These are phyloP conservation scores for Phrynosoma platyrhinos DNA, from an alignment of 2,113 vertebrate genomes.

Conservation along the genomic window DNA sequence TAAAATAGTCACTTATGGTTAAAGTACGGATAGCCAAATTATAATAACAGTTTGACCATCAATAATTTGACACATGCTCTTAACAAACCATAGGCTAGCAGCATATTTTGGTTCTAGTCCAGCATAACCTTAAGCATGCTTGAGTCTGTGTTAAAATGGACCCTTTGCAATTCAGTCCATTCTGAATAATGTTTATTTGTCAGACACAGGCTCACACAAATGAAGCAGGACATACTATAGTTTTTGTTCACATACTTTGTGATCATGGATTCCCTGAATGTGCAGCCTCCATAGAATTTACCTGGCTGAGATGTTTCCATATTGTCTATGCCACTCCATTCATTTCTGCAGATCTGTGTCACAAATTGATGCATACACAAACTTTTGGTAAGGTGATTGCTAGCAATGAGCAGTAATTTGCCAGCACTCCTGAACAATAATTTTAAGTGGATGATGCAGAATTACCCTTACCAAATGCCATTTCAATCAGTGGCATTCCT, in stretches of 20 bases:
- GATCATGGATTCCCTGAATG: background rate
- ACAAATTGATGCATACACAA: too few relatives aligned
- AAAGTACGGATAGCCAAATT: background rate
- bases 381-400: background rate
- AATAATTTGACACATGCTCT: background rate
- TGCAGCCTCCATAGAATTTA: background rate
- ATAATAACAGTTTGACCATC: slow-evolving; percentile 12
- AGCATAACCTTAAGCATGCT: background rate
- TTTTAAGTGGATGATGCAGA: background rate
- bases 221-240: background rate
- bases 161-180: background rate
- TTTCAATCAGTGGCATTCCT: too few relatives aligned
- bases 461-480: too few relatives aligned
- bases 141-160: slow-evolving; percentile 6
- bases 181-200: background rate
- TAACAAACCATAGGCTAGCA: background rate
- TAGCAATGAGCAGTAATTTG: background rate
- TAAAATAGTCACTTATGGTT: background rate
- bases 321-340: background rate
- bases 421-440: background rate
- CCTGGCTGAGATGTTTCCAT: background rate
- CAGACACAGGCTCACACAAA: background rate
- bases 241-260: background rate
- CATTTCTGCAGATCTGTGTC: background rate
- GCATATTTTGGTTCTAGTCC: background rate